phyloP scores from a whole-genome alignment of 2,888 invertebrate species.

The Dyspetes luteomarginatus region DNA sequence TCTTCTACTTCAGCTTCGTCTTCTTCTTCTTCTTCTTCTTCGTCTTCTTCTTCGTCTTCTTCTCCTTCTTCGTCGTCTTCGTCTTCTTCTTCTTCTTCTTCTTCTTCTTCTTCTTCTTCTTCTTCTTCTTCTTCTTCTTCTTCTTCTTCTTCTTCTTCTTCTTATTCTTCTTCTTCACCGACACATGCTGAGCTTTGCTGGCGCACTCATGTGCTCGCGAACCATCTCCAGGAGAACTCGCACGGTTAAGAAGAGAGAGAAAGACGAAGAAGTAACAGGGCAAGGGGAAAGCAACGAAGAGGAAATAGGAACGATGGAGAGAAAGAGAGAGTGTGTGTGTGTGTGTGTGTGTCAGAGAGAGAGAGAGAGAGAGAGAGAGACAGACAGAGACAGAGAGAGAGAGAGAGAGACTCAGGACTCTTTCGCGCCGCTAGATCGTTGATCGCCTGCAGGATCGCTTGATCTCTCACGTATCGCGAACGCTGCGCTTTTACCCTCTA shows the following conservation, averaged over 20 bases:
- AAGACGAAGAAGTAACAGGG: not conserved
- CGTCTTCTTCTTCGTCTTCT: too few species aligned
- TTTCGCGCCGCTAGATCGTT: constrained; percentile 60
- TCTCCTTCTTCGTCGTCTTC: constrained; percentile 18
- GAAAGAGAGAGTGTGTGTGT: constrained; percentile 25
- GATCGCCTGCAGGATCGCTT: constrained; percentile 60
- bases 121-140: constrained; percentile 13
- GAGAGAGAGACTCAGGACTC: constrained; percentile 49
- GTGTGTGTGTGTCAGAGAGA: too few species aligned
- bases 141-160: not conserved
- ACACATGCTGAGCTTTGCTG: constrained; percentile 47
- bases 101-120: constrained; percentile 21
- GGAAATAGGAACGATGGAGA: too few species aligned
- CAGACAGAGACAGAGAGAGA: constrained; percentile 26
- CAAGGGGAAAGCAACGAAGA: too few species aligned
- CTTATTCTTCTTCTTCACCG: constrained; percentile 43
- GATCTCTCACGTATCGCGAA: constrained; percentile 60
- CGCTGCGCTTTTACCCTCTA: constrained; percentile 34
- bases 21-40: too few species aligned
- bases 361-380: not conserved
- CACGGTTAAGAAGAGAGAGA: constrained; percentile 24
- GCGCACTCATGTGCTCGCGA: constrained; percentile 72
- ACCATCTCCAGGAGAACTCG: constrained; percentile 64
- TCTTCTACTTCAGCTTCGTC: too few species aligned
- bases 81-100: constrained; percentile 20